A percentile compares a stretch with the other conserved stretches of the same genome.
Conservation (phyloP, 2,113 vertebrate genomes). For the Symphodus melops region DNA sequence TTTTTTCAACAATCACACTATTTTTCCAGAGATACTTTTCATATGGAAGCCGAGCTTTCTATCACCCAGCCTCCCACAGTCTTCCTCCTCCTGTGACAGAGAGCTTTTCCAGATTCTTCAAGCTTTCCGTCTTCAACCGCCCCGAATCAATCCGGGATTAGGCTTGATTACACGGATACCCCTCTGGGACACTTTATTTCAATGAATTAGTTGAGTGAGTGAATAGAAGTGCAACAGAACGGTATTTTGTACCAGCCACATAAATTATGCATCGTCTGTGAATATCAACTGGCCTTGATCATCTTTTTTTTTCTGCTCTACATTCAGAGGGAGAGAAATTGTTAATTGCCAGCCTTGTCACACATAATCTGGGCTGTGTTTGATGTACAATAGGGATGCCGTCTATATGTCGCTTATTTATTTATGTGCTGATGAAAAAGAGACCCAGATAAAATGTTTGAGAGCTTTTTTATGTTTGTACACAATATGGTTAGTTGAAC, state of each 20-base stretch:
- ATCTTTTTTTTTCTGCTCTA: conserved; percentile 70
- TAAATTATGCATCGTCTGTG: conserved; percentile 84
- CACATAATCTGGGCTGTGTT: conserved; percentile 64
- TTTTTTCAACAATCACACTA: background rate
- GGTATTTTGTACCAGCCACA: conserved; percentile 83
- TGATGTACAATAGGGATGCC: conserved; percentile 63
- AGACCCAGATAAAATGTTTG: conserved; percentile 58
- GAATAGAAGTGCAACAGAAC: conserved; percentile 83
- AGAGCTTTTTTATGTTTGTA: conserved; percentile 44
- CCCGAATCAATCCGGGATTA: conserved; percentile 77
- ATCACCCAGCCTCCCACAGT: conserved; percentile 40
- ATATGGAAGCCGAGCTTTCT: conserved; percentile 41
- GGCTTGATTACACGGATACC: conserved; percentile 72
- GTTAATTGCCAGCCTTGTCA: conserved; percentile 80
- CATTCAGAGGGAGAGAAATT: conserved; percentile 75
- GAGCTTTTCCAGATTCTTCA: conserved; percentile 60
- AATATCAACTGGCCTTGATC: conserved; percentile 81
- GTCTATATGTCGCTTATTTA: conserved; percentile 71
- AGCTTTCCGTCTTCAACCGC: conserved; percentile 55
- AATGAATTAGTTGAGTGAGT: conserved; percentile 83
- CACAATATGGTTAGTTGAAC: conserved; percentile 5
- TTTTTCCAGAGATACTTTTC: conserved; percentile 2
- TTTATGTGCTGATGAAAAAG: conserved; percentile 66
- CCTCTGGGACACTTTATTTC: conserved; percentile 82
- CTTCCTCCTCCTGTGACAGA: conserved; percentile 50